Conservation (phyloP, 2,797 vertebrate species). For the Pseudotriccus pelzelni region DNA sequence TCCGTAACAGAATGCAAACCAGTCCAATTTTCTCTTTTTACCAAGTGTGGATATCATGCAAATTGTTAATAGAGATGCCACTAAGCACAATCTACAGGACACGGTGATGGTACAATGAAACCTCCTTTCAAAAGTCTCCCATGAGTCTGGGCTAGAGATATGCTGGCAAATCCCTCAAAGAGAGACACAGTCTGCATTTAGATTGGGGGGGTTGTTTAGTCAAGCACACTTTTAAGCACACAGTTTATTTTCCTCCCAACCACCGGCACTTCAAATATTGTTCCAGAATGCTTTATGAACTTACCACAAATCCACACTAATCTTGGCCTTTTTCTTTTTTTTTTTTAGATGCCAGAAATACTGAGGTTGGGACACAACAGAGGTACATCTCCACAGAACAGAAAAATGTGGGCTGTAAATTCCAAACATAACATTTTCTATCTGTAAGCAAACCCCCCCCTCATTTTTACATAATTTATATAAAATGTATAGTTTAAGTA, state of each 20-base stretch:
- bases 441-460: not conserved
- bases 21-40: slow-evolving; percentile 65
- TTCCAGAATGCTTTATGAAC: not conserved
- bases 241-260: not conserved
- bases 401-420: not conserved
- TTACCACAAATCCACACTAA: not conserved
- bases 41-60: slow-evolving; percentile 61
- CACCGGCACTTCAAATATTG: not conserved
- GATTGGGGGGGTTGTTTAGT: not conserved
- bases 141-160: not conserved
- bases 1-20: slow-evolving; percentile 76
- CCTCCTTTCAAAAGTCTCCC: slow-evolving; percentile 9
- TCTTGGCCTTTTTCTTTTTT: not conserved
- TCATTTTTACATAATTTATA: not conserved
- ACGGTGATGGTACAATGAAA: not conserved
- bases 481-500: not conserved
- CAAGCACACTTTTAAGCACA: not conserved
- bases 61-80: slow-evolving; percentile 30
- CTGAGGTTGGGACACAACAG: not conserved
- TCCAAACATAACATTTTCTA: not conserved
- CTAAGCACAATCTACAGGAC: slow-evolving; percentile 9
- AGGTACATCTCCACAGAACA: not conserved
- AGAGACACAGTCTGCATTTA: slow-evolving; percentile 26
- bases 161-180: not conserved
- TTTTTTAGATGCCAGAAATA: not conserved